Evolutionary conservation across 1,140 invertebrate species (phyloP), one percentile per base, ranked within the genome.

Genomic region (Drosophila cardini): DNA sequence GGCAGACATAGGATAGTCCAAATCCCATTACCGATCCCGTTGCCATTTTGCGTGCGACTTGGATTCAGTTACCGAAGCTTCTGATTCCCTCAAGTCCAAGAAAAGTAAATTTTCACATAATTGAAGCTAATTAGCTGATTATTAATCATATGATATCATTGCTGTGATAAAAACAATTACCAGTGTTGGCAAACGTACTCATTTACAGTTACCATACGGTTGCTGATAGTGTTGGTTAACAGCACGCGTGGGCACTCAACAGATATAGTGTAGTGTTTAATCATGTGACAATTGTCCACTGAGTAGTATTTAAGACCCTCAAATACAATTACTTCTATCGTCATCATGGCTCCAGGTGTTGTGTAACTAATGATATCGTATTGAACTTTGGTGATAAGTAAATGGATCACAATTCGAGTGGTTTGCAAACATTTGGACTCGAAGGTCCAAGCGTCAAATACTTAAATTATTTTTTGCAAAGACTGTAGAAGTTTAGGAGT

Each of bases 121-220:
- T 72, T 72, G 13, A 7, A 16, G 18, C 21, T 70, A 65, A 69
- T 72, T 53, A 67, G 53, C 13, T 53, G 36, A 0, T 58, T 80
- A 86, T 86, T 72, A 67, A 87, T 86, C 83, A 86, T 61, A 13
- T 79, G 38, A 57, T 86, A 87, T 77, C 83, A 60, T 36, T 69
- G 38, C 36, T 70, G 9, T 30, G 58, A 62, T 76, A 73, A 61
- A 76, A 8, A 32, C 9, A 42, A 8, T 10, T 10, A 45, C 34
- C 76, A 68, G 69, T 67, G 52, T 57, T 73, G 58, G 9, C 21
- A 18, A 60, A 32, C 36, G 4, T 11, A n/a, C 5, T 5, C 48
- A 52, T 16, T 6, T 30, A 4, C 18, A 16, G 42, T 16, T 11
- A 18, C 45, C 16, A 11, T 30, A n/a, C 15, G 32, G 6, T 11